Percentiles rank a stretch among this genome's conserved stretches.
Evolutionary conservation across 2,888 invertebrate species (phyloP).

Genomic region (Pogonocherus hispidulus): DNA sequence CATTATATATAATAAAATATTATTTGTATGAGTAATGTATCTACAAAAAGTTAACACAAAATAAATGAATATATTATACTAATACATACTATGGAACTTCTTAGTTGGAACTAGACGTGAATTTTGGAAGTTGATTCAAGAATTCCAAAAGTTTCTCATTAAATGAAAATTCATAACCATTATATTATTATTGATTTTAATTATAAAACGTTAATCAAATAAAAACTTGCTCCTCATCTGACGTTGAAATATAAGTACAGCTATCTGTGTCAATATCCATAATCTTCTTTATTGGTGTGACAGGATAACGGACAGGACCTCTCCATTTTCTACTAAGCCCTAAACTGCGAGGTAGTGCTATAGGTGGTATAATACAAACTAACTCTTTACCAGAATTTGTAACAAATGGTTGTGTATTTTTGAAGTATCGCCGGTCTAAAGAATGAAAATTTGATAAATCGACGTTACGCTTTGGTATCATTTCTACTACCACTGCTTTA

Average conservation of each 20-base stretch:
- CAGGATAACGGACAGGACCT: constrained; percentile 76
- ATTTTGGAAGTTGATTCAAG: no score
- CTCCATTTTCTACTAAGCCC: constrained; percentile 75
- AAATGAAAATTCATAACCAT: no score
- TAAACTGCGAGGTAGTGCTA: constrained; percentile 74
- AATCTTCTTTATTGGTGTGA: constrained; percentile 73
- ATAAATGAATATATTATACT: neutral
- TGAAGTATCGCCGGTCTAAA: constrained; percentile 50
- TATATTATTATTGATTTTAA: no score
- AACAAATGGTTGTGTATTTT: constrained; percentile 15
- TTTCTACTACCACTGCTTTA: constrained; percentile 62
- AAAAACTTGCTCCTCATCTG: constrained; percentile 78
- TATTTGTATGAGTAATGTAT: neutral
- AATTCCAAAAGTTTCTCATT: no score
- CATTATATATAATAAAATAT: neutral
- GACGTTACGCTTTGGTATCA: constrained; percentile 61
- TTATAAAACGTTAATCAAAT: no score
- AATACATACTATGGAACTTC: neutral
- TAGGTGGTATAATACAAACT: constrained; percentile 50
- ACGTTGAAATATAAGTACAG: constrained; percentile 66
- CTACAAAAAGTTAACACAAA: neutral
- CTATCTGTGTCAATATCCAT: constrained; percentile 59
- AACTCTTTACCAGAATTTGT: neutral
- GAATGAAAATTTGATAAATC: constrained; percentile 51
- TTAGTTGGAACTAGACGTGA: no score